These are phyloP conservation scores for Typhlichthys subterraneus DNA, from an alignment of 2,797 vertebrate genomes.

Conservation along the genomic window DNA sequence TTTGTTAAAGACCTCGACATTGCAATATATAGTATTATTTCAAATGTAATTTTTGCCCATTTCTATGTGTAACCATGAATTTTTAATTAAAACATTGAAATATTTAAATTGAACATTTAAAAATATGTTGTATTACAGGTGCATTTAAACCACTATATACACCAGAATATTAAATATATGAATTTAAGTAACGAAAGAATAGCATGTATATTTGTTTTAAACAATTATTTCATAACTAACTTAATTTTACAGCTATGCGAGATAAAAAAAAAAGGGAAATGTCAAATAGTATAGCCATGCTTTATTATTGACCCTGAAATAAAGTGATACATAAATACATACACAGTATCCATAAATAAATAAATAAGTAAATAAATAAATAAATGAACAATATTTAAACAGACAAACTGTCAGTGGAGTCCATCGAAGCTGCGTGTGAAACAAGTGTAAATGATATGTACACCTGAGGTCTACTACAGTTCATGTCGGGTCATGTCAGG, in stretches of 20 bases:
- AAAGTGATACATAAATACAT: conserved; percentile 67
- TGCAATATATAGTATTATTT: too few relatives aligned
- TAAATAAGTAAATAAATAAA: conserved; percentile 47
- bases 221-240: too few relatives aligned
- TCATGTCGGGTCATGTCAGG: conserved; percentile 60
- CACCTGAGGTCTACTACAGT: conserved; percentile 79
- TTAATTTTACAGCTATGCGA: conserved; percentile 1
- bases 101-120: background rate
- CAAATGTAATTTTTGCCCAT: background rate
- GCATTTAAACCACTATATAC: background rate
- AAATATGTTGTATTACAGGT: background rate
- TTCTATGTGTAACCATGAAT: conserved; percentile 38
- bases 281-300: conserved; percentile 74
- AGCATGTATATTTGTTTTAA: too few relatives aligned
- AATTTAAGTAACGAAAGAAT: too few relatives aligned
- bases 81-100: conserved; percentile 9
- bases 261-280: conserved; percentile 39
- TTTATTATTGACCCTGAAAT: conserved; percentile 77
- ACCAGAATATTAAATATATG: conserved; percentile 8
- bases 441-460: conserved; percentile 69
- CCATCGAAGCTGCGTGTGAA: conserved; percentile 65
- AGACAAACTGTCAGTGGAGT: conserved; percentile 71
- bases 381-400: conserved; percentile 68
- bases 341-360: conserved; percentile 72
- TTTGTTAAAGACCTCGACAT: too few relatives aligned